phyloP scores from a whole-genome alignment of 2,113 vertebrate species.

The Fukomys damarensis region DNA sequence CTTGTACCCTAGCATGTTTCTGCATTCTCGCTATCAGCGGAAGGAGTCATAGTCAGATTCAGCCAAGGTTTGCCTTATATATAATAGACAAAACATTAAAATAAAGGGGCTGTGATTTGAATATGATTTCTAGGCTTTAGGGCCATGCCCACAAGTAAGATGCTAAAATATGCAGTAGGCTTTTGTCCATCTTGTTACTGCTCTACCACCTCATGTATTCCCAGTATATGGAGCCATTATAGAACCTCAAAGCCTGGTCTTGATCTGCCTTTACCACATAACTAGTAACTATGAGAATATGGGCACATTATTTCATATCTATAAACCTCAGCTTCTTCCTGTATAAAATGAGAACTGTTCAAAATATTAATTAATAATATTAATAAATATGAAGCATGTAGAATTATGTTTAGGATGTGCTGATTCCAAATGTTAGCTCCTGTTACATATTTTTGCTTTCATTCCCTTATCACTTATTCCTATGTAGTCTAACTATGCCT shows the following conservation, averaged over 20 bases:
- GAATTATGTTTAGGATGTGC: neutral
- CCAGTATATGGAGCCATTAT: neutral
- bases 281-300: neutral
- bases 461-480: neutral
- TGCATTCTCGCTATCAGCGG: neutral
- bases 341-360: neutral
- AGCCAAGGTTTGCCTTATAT: neutral
- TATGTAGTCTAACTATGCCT: neutral
- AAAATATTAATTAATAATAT: neutral
- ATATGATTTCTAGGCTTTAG: neutral
- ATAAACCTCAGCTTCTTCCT: neutral
- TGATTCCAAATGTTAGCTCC: neutral
- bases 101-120: neutral
- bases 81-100: neutral
- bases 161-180: neutral
- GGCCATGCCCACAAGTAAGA: neutral
- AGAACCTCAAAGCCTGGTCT: neutral
- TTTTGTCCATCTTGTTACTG: neutral
- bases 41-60: neutral
- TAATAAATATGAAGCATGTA: neutral
- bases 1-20: neutral
- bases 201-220: neutral
- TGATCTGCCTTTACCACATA: neutral
- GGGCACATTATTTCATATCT: neutral
- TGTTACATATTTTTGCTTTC: neutral